These are phyloP conservation scores for Scarus forsteni DNA, from an alignment of 2,797 vertebrate species.

Conservation along the genomic window DNA sequence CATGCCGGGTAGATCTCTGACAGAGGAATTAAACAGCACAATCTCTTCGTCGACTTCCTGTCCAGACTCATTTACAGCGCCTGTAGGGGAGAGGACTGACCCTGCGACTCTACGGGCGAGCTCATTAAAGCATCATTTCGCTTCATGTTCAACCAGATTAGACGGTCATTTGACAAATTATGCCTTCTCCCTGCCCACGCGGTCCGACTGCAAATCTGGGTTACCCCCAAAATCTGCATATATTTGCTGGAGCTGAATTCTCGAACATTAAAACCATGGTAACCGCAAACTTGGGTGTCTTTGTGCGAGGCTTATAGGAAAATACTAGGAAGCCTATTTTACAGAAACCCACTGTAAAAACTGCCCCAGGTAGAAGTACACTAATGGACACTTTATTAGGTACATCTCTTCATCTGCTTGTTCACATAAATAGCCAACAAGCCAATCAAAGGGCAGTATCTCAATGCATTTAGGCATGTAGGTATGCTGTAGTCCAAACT, in stretches of 20 bases:
- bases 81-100: slow-evolving; percentile 21
- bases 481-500: no score
- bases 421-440: no score
- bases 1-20: not conserved
- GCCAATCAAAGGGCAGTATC: no score
- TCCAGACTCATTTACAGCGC: slow-evolving; percentile 20
- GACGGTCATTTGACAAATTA: slow-evolving; percentile 30
- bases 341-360: no score
- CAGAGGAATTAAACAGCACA: slow-evolving; percentile 6
- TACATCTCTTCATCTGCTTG: no score
- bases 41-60: slow-evolving; percentile 3
- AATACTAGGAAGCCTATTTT: no score
- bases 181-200: slow-evolving; percentile 2
- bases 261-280: not conserved
- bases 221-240: not conserved
- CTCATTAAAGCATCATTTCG: slow-evolving; percentile 37
- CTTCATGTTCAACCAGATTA: slow-evolving; percentile 33
- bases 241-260: not conserved
- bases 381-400: no score
- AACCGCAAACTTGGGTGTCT: not conserved
- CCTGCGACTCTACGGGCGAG: slow-evolving; percentile 11
- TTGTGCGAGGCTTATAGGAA: no score
- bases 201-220: not conserved
- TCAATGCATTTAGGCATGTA: no score
- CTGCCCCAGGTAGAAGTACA: no score